Evolutionary conservation across 2,888 invertebrate species (phyloP).

Genomic region (Rhaphigaster nebulosa): DNA sequence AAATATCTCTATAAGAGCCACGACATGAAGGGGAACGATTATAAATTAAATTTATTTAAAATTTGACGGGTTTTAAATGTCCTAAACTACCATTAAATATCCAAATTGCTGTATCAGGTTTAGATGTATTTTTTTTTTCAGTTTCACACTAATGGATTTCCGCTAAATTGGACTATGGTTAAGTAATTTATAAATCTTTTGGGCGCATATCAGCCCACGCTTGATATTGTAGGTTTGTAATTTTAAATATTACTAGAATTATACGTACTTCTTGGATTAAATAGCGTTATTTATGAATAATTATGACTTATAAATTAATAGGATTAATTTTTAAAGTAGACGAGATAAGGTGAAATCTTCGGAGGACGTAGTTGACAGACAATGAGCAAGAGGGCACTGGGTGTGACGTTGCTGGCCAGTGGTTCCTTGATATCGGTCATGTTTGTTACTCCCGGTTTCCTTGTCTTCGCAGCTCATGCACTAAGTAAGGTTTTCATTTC

Average conservation of each 20-base stretch:
- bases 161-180: neutral
- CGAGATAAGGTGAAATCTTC: neutral
- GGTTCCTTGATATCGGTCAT: slow-evolving; percentile 9
- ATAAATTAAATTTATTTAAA: neutral
- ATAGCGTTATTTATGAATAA: neutral
- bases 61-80: neutral
- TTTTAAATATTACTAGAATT: neutral
- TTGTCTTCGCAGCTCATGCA: neutral
- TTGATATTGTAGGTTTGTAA: neutral
- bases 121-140: neutral
- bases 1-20: too few relatives aligned
- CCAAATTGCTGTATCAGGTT: neutral
- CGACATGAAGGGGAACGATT: too few relatives aligned
- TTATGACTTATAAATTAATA: neutral
- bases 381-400: neutral
- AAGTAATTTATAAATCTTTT: neutral
- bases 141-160: neutral
- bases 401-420: neutral
- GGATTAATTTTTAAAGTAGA: neutral
- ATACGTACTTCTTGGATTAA: neutral
- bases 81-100: neutral
- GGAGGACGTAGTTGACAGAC: neutral
- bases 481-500: neutral
- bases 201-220: neutral
- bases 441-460: neutral